These are phyloP conservation scores for Venusia cambrica DNA, from an alignment of 2,888 invertebrate species.

Conservation along the genomic window DNA sequence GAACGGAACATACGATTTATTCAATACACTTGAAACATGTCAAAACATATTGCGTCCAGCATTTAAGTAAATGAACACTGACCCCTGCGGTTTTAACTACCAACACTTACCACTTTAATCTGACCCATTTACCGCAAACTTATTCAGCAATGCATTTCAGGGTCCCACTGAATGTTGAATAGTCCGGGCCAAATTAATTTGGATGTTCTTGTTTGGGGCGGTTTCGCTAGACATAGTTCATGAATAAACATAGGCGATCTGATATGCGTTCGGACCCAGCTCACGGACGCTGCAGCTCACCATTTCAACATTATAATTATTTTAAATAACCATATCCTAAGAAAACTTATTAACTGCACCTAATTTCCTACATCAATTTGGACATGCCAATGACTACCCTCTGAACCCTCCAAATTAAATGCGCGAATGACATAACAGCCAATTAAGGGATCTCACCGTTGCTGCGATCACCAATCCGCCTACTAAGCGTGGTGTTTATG, in stretches of 20 bases:
- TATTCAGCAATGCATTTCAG: slow-evolving; percentile 33
- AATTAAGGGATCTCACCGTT: too few species aligned
- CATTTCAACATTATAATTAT: too few species aligned
- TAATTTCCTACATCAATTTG: too few species aligned
- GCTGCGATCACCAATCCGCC: too few species aligned
- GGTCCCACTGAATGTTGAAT: slow-evolving; percentile 58
- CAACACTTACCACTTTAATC: slow-evolving; percentile 25
- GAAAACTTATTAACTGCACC: too few species aligned
- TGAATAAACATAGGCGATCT: slow-evolving; percentile 44
- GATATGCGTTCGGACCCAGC: slow-evolving; percentile 24
- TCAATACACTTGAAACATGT: too few species aligned
- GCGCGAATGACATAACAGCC: too few species aligned
- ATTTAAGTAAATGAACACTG: slow-evolving; percentile 2
- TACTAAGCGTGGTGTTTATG: too few species aligned
- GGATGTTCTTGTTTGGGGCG: slow-evolving; percentile 50
- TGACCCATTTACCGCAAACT: slow-evolving; percentile 25
- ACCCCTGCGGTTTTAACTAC: slow-evolving; percentile 12
- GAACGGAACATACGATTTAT: too few species aligned
- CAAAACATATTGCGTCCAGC: not conserved
- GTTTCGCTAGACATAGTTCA: slow-evolving; percentile 42
- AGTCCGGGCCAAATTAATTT: slow-evolving; percentile 60
- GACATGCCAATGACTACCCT: too few species aligned
- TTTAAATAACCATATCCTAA: too few species aligned
- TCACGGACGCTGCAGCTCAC: not conserved
- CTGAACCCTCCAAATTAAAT: too few species aligned